These are phyloP conservation scores for Heloderma charlesbogerti DNA, from an alignment of 2,113 vertebrate species.

Conservation along the genomic window DNA sequence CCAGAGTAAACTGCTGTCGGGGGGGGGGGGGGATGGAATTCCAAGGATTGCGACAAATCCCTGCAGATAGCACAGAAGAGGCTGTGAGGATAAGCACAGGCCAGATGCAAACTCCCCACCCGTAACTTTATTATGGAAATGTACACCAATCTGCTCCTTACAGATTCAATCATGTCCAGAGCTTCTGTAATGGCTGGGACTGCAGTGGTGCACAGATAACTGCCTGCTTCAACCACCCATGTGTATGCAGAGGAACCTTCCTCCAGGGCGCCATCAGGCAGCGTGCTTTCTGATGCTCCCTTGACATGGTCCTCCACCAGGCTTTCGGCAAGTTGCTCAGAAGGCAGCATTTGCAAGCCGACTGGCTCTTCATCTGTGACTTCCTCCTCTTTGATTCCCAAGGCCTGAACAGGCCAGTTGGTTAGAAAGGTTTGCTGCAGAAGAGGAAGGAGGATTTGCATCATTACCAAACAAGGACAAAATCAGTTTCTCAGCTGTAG, in stretches of 20 bases:
- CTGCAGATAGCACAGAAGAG: neutral
- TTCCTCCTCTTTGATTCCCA: constrained; percentile 76
- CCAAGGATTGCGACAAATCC: neutral
- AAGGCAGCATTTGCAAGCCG: constrained; percentile 38
- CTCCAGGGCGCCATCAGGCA: constrained; percentile 61
- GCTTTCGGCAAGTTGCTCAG: constrained; percentile 36
- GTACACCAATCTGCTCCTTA: constrained; percentile 70
- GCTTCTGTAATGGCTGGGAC: constrained; percentile 87
- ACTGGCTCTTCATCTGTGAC: constrained; percentile 70
- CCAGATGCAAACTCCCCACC: neutral
- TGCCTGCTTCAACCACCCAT: constrained; percentile 93
- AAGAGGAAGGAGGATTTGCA: neutral
- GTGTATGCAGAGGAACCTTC: constrained; percentile 73
- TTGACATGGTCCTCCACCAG: constrained; percentile 55
- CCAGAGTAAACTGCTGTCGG: too few relatives aligned
- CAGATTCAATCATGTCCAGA: constrained; percentile 93
- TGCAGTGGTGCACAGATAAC: constrained; percentile 83
- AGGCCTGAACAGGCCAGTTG: constrained; percentile 31
- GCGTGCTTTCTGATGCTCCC: constrained; percentile 44
- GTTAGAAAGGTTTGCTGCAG: constrained; percentile 44
- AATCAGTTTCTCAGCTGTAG: neutral
- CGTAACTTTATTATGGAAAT: neutral
- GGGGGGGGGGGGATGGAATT: neutral
- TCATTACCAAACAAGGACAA: constrained; percentile 14
- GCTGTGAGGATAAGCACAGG: neutral